phyloP scores from a whole-genome alignment of 53 echinoderm and acorn worm species.

The Hippasteria phrygiana region DNA sequence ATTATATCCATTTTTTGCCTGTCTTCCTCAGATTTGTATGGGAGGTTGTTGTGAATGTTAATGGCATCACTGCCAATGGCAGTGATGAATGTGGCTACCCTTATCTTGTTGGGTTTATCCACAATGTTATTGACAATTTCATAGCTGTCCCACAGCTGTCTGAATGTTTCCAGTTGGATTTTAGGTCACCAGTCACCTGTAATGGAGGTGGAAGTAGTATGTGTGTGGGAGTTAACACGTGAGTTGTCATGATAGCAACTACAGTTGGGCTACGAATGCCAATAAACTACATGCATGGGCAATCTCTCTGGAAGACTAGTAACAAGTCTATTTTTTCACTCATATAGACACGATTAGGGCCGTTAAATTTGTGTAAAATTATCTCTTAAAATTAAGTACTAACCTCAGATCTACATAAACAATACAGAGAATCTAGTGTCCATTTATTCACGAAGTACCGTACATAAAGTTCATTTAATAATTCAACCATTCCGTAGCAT shows the following conservation, averaged over 20 bases:
- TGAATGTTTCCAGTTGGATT: constrained; percentile 68
- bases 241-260: constrained; percentile 13
- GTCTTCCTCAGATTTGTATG: constrained; percentile 55
- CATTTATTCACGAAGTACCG: constrained; percentile 13
- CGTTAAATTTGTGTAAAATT: not conserved
- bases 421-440: not conserved
- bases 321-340: not conserved
- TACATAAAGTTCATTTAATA: no score
- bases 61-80: constrained; percentile 70
- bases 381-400: not conserved
- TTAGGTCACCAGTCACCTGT: constrained; percentile 53
- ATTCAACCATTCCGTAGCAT: constrained; percentile 8
- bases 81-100: constrained; percentile 69
- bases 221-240: constrained; percentile 17
- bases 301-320: not conserved
- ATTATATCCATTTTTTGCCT: constrained; percentile 57
- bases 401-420: not conserved
- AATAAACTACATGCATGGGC: not conserved
- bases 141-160: constrained; percentile 71
- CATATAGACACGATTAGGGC: not conserved
- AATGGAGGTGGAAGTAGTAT: constrained; percentile 29
- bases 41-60: constrained; percentile 66
- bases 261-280: not conserved
- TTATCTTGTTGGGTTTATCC: constrained; percentile 25
- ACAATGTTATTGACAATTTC: constrained; percentile 64